These are phyloP conservation scores for Huso huso DNA, from an alignment of 2,797 vertebrate species.

Conservation along the genomic window DNA sequence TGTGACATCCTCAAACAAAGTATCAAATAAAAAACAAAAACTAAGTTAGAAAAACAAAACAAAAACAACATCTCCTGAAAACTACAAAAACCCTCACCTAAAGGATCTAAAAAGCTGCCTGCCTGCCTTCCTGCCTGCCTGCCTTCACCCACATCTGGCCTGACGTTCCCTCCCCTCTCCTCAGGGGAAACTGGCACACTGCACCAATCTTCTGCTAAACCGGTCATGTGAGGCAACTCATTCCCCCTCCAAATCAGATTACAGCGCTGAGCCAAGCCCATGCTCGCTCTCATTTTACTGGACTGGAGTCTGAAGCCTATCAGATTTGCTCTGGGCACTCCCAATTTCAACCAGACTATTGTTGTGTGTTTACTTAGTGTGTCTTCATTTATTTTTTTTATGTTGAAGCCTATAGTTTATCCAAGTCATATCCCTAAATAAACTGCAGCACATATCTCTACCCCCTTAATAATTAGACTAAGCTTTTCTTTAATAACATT, in stretches of 20 bases:
- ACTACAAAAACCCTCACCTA: slow-evolving; percentile 15
- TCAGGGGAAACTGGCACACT: slow-evolving; percentile 52
- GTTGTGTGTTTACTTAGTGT: slow-evolving; percentile 1
- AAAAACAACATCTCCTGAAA: slow-evolving; percentile 12
- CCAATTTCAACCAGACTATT: not conserved
- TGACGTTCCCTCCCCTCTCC: not conserved
- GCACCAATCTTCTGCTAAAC: slow-evolving; percentile 57
- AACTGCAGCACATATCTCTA: not conserved
- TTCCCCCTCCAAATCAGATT: slow-evolving; percentile 69
- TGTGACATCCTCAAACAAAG: too few species aligned
- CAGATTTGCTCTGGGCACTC: slow-evolving; percentile 18
- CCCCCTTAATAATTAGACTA: slow-evolving; percentile 11
- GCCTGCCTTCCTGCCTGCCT: too few species aligned
- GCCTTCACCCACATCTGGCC: too few species aligned
- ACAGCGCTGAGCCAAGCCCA: slow-evolving; percentile 49
- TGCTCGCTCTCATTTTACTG: slow-evolving; percentile 22
- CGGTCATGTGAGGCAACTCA: slow-evolving; percentile 67
- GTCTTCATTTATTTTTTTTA: slow-evolving; percentile 1
- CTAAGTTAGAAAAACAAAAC: too few species aligned
- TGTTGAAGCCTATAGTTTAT: slow-evolving; percentile 12
- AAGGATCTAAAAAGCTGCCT: too few species aligned
- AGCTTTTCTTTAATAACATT: slow-evolving; percentile 19
- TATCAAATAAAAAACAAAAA: too few species aligned
- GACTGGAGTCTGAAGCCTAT: slow-evolving; percentile 20
- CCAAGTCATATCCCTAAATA: slow-evolving; percentile 6